A percentile compares a stretch with the other conserved stretches of the same genome.
These are phyloP conservation scores for Palythoa grandiflora DNA, from an alignment of 92 coral and sea anemone genomes.

Conservation along the genomic window DNA sequence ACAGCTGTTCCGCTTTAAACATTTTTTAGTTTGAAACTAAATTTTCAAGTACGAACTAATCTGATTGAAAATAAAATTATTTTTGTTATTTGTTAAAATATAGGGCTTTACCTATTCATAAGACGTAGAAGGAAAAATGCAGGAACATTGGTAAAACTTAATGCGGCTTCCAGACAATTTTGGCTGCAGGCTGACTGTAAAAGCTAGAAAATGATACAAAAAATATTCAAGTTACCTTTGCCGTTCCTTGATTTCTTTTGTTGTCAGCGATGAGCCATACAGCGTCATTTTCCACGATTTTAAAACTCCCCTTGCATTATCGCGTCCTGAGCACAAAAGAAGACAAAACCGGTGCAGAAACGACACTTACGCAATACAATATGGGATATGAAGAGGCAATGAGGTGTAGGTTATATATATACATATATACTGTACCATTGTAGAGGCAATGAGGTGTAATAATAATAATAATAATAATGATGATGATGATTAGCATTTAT, in stretches of 20 bases:
- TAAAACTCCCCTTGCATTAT: conserved; percentile 82
- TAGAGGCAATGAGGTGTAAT: too few relatives aligned
- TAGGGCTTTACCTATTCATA: too few relatives aligned
- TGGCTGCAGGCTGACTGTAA: neutral
- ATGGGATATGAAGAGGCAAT: too few relatives aligned
- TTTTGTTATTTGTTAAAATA: too few relatives aligned
- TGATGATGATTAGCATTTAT: too few relatives aligned
- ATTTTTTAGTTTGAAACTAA: too few relatives aligned
- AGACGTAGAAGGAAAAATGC: neutral
- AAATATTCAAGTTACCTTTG: conserved; percentile 60
- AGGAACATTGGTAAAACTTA: neutral
- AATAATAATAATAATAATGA: too few relatives aligned
- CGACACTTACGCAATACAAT: neutral
- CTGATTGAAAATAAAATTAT: too few relatives aligned
- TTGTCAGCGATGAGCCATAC: conserved; percentile 93
- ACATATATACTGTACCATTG: too few relatives aligned
- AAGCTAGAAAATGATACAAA: neutral
- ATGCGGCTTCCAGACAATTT: neutral
- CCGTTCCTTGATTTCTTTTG: conserved; percentile 76
- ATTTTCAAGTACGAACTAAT: too few relatives aligned
- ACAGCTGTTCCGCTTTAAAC: neutral
- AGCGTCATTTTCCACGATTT: conserved; percentile 92
- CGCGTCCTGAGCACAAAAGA: conserved; percentile 66
- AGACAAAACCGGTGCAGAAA: neutral
- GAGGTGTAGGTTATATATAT: too few relatives aligned